phyloP scores from a whole-genome alignment of 2,888 invertebrate species.

The Amblyteles armatorius region DNA sequence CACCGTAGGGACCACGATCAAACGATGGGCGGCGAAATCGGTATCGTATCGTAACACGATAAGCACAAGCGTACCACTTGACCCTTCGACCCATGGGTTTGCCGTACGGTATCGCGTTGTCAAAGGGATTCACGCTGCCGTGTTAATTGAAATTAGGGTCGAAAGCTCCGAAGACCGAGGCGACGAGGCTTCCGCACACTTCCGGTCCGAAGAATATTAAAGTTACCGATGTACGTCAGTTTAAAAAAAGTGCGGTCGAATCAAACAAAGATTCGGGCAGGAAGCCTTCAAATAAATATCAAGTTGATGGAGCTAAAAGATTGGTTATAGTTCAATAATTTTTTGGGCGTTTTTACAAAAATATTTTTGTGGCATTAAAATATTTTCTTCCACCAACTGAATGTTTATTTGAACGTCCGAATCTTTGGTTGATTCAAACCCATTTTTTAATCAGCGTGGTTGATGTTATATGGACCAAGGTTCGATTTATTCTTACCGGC shows the following conservation, averaged over 20 bases:
- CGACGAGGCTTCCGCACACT: conserved; percentile 4
- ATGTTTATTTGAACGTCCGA: not conserved
- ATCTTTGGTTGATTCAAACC: not conserved
- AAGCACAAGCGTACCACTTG: not conserved
- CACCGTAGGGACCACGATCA: conserved; percentile 33
- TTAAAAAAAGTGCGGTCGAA: not conserved
- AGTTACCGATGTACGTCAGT: conserved; percentile 23
- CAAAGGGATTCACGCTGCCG: not conserved
- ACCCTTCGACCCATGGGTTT: too few species aligned
- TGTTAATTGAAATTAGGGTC: conserved; percentile 37
- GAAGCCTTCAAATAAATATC: too few species aligned
- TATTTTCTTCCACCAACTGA: too few species aligned
- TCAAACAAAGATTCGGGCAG: too few species aligned
- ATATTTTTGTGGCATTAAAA: too few species aligned
- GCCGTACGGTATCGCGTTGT: not conserved
- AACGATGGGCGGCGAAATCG: conserved; percentile 8
- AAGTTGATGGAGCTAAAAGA: too few species aligned
- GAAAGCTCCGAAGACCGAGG: conserved; percentile 14
- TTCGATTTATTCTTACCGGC: not conserved
- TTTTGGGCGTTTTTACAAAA: too few species aligned
- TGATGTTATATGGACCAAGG: too few species aligned
- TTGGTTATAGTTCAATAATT: too few species aligned
- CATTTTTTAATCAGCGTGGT: not conserved
- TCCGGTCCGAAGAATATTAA: not conserved
- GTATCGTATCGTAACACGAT: not conserved